Evolutionary conservation across 2,888 invertebrate genomes (phyloP).

Genomic region (Ectemnius cavifrons): DNA sequence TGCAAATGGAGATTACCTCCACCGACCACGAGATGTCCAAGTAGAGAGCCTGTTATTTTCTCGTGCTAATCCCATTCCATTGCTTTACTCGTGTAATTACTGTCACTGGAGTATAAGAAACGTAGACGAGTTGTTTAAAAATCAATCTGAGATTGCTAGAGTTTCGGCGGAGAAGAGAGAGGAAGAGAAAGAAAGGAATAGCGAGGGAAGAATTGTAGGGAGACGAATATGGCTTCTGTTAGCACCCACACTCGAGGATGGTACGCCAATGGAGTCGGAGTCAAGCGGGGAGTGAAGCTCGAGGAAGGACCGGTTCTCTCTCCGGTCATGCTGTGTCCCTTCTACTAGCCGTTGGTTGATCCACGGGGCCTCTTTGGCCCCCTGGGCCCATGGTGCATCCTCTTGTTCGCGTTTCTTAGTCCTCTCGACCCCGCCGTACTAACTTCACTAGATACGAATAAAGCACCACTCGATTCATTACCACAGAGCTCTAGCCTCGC

Average conservation of each 20-base stretch:
- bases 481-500: constrained; percentile 29
- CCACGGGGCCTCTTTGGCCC: constrained; percentile 41
- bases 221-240: constrained; percentile 40
- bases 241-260: constrained; percentile 64
- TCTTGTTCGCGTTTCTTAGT: constrained; percentile 42
- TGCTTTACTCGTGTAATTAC: neutral
- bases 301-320: constrained; percentile 69
- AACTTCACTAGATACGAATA: constrained; percentile 28
- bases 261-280: constrained; percentile 67
- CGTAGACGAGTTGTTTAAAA: neutral
- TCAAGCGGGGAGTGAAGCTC: constrained; percentile 51
- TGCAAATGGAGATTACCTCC: constrained; percentile 1
- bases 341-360: constrained; percentile 48
- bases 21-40: neutral
- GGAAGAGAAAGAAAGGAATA: constrained; percentile 32
- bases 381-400: constrained; percentile 43
- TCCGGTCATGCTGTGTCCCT: constrained; percentile 55
- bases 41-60: neutral
- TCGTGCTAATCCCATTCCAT: neutral
- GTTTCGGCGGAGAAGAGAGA: neutral
- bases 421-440: constrained; percentile 23
- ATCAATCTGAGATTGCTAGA: constrained; percentile 1
- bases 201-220: constrained; percentile 24
- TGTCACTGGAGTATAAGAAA: neutral
- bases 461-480: constrained; percentile 40